Conservation (phyloP, 2,888 invertebrate genomes). For the Apocheima hispidaria region DNA sequence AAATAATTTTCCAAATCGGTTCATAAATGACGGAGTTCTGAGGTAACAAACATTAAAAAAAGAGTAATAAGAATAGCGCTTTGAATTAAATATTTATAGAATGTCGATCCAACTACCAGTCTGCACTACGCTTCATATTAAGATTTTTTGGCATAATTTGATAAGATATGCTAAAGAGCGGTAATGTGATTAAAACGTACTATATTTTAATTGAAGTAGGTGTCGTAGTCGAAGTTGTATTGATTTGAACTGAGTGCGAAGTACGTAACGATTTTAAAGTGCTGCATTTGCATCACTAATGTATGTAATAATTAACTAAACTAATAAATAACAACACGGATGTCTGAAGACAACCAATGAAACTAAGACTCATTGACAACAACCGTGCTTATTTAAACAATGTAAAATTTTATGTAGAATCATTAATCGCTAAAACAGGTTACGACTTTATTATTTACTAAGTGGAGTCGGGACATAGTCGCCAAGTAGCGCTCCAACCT, state of each 20-base stretch:
- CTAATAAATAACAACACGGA: conserved; percentile 34
- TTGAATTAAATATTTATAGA: no score
- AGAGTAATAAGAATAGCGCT: no score
- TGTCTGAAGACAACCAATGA: conserved; percentile 33
- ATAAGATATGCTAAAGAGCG: no score
- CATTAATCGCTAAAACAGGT: conserved; percentile 34
- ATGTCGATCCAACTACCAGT: neutral
- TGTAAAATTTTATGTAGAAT: conserved; percentile 19
- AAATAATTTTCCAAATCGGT: no score
- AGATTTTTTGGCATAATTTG: neutral
- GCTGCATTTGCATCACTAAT: neutral
- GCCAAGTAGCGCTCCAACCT: conserved; percentile 10
- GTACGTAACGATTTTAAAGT: neutral
- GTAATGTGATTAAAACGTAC: no score
- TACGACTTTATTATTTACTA: conserved; percentile 32
- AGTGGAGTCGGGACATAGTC: conserved; percentile 12
- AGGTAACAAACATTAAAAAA: no score
- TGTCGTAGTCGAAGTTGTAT: no score
- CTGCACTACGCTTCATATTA: neutral
- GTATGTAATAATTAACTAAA: neutral
- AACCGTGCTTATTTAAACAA: conserved; percentile 38
- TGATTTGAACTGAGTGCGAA: neutral
- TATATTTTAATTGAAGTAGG: no score
- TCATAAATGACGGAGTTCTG: no score
- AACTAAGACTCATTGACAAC: conserved; percentile 40